phyloP scores from a whole-genome alignment of 2,113 vertebrate species.

The Cichladusa arquata region DNA sequence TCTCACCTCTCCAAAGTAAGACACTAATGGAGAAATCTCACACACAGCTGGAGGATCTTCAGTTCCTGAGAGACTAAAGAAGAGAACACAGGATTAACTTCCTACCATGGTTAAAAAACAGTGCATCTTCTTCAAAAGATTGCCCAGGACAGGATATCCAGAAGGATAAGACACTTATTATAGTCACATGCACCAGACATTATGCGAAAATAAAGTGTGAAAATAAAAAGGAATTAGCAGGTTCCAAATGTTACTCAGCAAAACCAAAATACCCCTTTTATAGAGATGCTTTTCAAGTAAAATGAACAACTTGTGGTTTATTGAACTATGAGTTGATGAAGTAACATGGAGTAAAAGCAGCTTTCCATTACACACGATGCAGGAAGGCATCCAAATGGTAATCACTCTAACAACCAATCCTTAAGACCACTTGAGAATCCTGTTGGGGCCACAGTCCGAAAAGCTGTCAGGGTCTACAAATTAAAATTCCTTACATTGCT shows the following conservation, averaged over 20 bases:
- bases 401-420: not conserved
- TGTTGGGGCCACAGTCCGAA: not conserved
- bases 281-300: not conserved
- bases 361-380: not conserved
- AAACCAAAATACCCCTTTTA: not conserved
- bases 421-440: not conserved
- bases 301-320: not conserved
- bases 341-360: not conserved
- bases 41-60: constrained; percentile 75
- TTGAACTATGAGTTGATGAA: not conserved
- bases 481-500: not conserved
- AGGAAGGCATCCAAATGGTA: not conserved
- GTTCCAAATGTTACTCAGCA: not conserved
- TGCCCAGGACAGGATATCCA: not conserved
- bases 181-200: not conserved
- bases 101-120: not conserved
- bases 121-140: not conserved
- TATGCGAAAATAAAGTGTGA: not conserved
- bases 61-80: constrained; percentile 59
- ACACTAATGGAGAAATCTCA: constrained; percentile 91
- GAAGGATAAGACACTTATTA: not conserved
- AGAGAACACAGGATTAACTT: not conserved
- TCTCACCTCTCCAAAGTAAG: constrained; percentile 93
- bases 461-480: not conserved
- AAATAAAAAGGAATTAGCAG: not conserved